Conservation (phyloP, 2,888 invertebrate genomes). For the Mythimna albipuncta region DNA sequence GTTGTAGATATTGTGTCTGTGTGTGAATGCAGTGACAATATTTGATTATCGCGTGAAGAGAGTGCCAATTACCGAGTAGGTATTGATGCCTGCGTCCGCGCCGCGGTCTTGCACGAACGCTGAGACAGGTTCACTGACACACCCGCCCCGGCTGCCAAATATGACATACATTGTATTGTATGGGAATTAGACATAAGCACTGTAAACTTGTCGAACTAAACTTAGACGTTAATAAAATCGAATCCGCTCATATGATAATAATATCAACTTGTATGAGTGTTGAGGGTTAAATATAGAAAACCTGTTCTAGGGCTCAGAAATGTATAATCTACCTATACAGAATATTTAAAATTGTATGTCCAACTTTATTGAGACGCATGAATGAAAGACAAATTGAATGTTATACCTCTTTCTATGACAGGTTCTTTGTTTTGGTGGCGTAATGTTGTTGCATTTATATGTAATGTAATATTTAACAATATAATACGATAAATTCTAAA, state of each 20-base stretch:
- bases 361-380: neutral
- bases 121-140: constrained; percentile 77
- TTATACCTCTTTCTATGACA: neutral
- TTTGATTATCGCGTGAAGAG: constrained; percentile 50
- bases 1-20: constrained; percentile 45
- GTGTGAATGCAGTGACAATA: constrained; percentile 48
- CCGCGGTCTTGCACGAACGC: constrained; percentile 56
- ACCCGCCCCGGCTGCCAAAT: constrained; percentile 73
- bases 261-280: constrained; percentile 1
- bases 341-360: constrained; percentile 1
- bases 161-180: constrained; percentile 57
- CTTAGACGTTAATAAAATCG: neutral
- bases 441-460: neutral
- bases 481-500: constrained; percentile 7
- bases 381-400: neutral
- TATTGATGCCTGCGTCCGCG: constrained; percentile 63
- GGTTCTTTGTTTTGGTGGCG: neutral
- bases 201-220: constrained; percentile 14
- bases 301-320: constrained; percentile 14
- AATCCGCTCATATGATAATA: constrained; percentile 5
- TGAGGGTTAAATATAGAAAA: constrained; percentile 28
- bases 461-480: neutral
- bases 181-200: constrained; percentile 33
- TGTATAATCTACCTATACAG: neutral
- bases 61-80: constrained; percentile 69